A percentile compares a stretch with the other conserved stretches of the same genome.
phyloP scores from a whole-genome alignment of 2,113 vertebrate species.

The Scortum barcoo region DNA sequence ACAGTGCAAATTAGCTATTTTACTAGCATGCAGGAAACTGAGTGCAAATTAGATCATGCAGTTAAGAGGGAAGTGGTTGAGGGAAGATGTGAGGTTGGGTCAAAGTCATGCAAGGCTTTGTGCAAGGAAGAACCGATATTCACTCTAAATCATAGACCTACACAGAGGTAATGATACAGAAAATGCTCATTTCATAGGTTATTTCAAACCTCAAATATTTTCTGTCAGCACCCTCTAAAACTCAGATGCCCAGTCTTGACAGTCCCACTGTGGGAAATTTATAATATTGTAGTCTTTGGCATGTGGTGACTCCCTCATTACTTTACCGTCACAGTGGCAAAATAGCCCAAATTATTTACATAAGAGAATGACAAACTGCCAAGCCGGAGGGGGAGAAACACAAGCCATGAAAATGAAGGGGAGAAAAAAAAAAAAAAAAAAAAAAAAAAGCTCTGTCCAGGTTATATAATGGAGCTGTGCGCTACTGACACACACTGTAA shows the following conservation, averaged over 20 bases:
- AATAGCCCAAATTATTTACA: slow-evolving; percentile 64
- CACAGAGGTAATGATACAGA: background rate
- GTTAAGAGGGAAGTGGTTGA: slow-evolving; percentile 72
- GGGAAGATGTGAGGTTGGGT: slow-evolving; percentile 47
- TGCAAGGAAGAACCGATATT: slow-evolving; percentile 44
- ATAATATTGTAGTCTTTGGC: background rate
- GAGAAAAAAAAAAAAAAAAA: background rate
- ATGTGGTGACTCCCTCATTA: slow-evolving; percentile 15
- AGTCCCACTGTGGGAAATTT: background rate
- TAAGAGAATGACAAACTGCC: slow-evolving; percentile 56
- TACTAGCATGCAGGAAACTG: slow-evolving; percentile 74
- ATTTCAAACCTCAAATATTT: background rate
- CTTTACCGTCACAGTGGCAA: slow-evolving; percentile 26
- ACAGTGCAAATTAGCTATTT: slow-evolving; percentile 82
- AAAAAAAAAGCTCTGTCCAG: slow-evolving; percentile 39
- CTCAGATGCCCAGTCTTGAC: background rate
- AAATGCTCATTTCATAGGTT: background rate
- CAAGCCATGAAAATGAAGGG: slow-evolving; percentile 41
- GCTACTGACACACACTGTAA: slow-evolving; percentile 69
- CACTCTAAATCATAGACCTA: background rate
- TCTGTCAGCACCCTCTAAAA: background rate
- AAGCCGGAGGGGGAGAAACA: slow-evolving; percentile 38
- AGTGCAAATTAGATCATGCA: slow-evolving; percentile 76
- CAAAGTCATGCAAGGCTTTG: slow-evolving; percentile 67
- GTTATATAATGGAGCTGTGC: slow-evolving; percentile 73